A percentile compares a stretch with the other conserved stretches of the same genome.
phyloP scores from a whole-genome alignment of 1,140 invertebrate genomes.

The Drosophila lacertosa region DNA sequence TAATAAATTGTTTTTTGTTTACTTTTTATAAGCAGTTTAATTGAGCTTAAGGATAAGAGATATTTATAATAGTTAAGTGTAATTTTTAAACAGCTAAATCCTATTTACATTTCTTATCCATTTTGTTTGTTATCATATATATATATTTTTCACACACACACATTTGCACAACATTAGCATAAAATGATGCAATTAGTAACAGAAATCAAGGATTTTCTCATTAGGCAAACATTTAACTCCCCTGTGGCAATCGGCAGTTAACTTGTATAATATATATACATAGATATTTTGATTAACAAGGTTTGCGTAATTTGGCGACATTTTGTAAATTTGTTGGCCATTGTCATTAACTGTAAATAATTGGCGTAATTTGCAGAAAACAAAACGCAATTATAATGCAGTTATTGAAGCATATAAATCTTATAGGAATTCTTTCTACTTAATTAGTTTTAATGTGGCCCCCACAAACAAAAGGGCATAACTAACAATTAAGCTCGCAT shows the following conservation, averaged over 20 bases:
- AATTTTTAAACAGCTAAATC: too few species aligned
- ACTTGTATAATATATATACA: too few species aligned
- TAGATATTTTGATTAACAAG: constrained; percentile 43
- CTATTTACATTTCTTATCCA: not conserved
- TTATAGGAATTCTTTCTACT: constrained; percentile 73
- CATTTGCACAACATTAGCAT: not conserved
- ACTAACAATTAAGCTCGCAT: constrained; percentile 72
- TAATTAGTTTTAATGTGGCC: constrained; percentile 76
- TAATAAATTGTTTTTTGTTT: too few species aligned
- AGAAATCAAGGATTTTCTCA: constrained; percentile 29
- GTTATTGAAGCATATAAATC: constrained; percentile 70
- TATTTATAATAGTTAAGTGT: too few species aligned
- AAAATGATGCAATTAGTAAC: constrained; percentile 13
- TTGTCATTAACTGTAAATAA: constrained; percentile 71
- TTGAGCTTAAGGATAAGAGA: too few species aligned
- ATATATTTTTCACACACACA: not conserved
- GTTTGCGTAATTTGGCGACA: constrained; percentile 20
- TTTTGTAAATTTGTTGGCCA: constrained; percentile 38
- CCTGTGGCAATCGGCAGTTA: constrained; percentile 7
- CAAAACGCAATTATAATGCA: constrained; percentile 48
- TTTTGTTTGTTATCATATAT: not conserved
- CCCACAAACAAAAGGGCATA: constrained; percentile 68
- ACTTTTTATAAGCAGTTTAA: too few species aligned
- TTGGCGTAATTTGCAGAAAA: constrained; percentile 65
- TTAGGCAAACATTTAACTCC: constrained; percentile 23